These are phyloP conservation scores for Dexiosoma caninum DNA, from an alignment of 2,888 invertebrate genomes.

Conservation along the genomic window DNA sequence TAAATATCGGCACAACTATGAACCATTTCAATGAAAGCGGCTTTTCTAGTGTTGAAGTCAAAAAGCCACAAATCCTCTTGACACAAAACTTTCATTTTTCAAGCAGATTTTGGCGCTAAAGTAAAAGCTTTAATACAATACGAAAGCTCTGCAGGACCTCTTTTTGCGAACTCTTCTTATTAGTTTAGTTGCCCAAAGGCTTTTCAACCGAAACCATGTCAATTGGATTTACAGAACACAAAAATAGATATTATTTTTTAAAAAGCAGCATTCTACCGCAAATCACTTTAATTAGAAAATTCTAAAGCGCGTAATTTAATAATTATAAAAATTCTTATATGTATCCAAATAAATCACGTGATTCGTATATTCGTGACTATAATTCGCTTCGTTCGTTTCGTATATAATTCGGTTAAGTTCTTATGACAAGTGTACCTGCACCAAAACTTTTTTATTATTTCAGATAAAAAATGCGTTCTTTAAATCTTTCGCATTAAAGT, in stretches of 20 bases:
- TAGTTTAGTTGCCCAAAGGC: conserved; percentile 48
- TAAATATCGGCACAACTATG: no score
- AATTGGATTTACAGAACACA: conserved; percentile 16
- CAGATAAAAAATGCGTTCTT: neutral
- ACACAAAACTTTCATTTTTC: conserved; percentile 14
- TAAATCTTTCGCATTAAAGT: neutral
- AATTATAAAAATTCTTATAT: no score
- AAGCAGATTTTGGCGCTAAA: conserved; percentile 54
- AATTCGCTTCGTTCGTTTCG: neutral
- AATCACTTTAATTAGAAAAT: neutral
- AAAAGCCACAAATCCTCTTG: neutral
- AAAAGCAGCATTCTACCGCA: neutral
- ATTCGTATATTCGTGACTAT: neutral
- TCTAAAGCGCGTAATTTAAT: no score
- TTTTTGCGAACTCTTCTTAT: conserved; percentile 24
- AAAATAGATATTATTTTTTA: neutral
- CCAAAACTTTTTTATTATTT: no score
- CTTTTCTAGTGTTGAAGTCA: conserved; percentile 18
- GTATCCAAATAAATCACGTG: no score
- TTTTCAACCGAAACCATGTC: conserved; percentile 48
- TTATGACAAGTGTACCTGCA: neutral
- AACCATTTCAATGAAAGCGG: no score
- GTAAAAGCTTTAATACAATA: conserved; percentile 21
- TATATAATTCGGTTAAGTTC: neutral
- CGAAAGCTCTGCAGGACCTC: conserved; percentile 57